These are phyloP conservation scores for Pipistrellus kuhlii DNA, from an alignment of 2,797 vertebrate genomes.

Conservation along the genomic window DNA sequence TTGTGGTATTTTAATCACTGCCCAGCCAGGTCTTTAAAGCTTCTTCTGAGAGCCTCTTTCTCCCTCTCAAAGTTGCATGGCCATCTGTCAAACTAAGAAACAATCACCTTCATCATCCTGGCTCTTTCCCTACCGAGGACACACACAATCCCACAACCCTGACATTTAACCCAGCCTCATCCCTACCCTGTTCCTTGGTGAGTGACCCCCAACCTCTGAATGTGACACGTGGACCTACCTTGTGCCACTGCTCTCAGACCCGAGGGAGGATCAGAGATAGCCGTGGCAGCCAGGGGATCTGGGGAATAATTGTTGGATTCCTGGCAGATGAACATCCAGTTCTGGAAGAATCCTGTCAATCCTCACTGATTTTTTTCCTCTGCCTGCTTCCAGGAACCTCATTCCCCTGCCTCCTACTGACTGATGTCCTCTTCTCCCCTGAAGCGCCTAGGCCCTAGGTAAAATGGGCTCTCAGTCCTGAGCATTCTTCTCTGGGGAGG, in stretches of 20 bases:
- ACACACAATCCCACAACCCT: not conserved
- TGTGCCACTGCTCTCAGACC: not conserved
- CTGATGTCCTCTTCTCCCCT: not conserved
- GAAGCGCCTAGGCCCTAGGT: not conserved
- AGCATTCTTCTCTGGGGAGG: not conserved
- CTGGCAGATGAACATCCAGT: not conserved
- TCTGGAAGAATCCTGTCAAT: not conserved
- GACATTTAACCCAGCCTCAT: not conserved
- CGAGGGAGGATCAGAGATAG: not conserved
- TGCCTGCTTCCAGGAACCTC: not conserved
- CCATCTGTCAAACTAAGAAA: not conserved
- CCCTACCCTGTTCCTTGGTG: not conserved
- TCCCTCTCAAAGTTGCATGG: not conserved
- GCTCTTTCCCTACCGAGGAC: not conserved
- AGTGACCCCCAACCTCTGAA: not conserved
- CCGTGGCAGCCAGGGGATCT: not conserved
- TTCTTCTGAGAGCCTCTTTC: not conserved
- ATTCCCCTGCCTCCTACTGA: not conserved
- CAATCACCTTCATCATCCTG: not conserved
- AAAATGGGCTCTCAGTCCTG: not conserved
- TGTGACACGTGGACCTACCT: not conserved
- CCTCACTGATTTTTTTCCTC: not conserved
- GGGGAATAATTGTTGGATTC: not conserved
- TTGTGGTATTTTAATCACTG: not conserved
- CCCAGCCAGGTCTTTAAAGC: not conserved